Evolutionary conservation across 2,113 vertebrate genomes (phyloP), one percentile per base, ranked within the genome.

Genomic region (Spea multiplicata): DNA sequence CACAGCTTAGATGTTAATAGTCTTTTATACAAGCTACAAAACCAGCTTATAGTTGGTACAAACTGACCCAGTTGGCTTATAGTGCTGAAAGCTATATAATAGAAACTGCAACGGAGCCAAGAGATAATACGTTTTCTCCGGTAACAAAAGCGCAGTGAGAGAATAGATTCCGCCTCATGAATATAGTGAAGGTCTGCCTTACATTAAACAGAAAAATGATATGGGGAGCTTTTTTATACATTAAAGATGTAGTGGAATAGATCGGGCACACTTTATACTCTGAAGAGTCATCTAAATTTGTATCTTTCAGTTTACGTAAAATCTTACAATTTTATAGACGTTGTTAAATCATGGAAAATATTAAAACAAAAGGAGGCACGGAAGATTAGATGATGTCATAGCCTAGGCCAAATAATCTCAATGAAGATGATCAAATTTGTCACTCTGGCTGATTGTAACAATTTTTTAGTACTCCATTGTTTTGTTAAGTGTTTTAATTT

Each of bases 21-120:
- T 78, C 69, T 72, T 72, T 78, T 78, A 69, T 72, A 78, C 69
- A 17, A 78, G 76, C 76, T 78, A 72, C 59, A 72, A 78, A 76
- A 72, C 69, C 68, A n/a, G 48, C 69, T 71, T 61, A 66, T 62
- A 72, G 71, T 72, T 78, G 69, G 76, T 72, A 66, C 69, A 78
- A 66, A 66, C 68, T 78, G 76, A 78, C 76, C 76, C 76, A 78
- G 76, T 78, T 78, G 76, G 76, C 59, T 78, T 65, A 8, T 44
- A 52, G 16, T 55, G 76, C 69, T 55, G 62, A 72, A 78, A 78
- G 69, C 59, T 44, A 30, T 46, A 47, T 78, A 78, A 78, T 78
- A 72, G 76, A 72, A 78, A 72, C 76, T 72, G 76, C 59, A 78
- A 78, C 6, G 55, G 47, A 78, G 72, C 76, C 76, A 78, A 71